These are phyloP conservation scores for Ceratitis capitata DNA, from an alignment of 1,140 invertebrate species.

Conservation along the genomic window DNA sequence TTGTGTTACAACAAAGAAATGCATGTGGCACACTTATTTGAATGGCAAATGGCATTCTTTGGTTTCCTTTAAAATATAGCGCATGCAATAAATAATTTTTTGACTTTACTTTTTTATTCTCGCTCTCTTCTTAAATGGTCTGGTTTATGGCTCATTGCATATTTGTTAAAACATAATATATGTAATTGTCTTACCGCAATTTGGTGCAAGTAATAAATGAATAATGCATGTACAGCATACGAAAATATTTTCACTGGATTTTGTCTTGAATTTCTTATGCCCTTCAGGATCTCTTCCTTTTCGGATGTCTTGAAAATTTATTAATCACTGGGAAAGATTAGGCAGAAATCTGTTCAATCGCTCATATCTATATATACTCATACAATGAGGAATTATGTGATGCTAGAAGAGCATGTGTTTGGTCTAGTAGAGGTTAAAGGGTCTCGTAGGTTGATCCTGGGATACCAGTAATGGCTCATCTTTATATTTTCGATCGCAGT, in stretches of 20 bases:
- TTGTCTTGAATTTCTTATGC: not conserved
- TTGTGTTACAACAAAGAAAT: not conserved
- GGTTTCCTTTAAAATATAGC: not conserved
- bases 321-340: no score
- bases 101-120: not conserved
- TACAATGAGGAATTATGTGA: no score
- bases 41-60: not conserved
- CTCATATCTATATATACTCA: no score
- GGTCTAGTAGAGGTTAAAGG: no score
- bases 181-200: not conserved
- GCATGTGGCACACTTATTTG: constrained; percentile 3
- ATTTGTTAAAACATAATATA: constrained; percentile 31
- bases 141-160: not conserved
- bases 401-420: no score
- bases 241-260: not conserved
- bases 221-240: not conserved
- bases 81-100: not conserved
- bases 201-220: not conserved
- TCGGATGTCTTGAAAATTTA: no score
- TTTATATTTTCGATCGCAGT: no score
- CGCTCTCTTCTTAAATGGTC: no score
- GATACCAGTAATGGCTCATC: no score
- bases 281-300: not conserved
- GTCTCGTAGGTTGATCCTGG: no score
- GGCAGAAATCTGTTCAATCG: no score